A percentile compares a stretch with the other conserved stretches of the same genome.
phyloP scores from a whole-genome alignment of 2,113 vertebrate species.

The Chaetura pelagica region DNA sequence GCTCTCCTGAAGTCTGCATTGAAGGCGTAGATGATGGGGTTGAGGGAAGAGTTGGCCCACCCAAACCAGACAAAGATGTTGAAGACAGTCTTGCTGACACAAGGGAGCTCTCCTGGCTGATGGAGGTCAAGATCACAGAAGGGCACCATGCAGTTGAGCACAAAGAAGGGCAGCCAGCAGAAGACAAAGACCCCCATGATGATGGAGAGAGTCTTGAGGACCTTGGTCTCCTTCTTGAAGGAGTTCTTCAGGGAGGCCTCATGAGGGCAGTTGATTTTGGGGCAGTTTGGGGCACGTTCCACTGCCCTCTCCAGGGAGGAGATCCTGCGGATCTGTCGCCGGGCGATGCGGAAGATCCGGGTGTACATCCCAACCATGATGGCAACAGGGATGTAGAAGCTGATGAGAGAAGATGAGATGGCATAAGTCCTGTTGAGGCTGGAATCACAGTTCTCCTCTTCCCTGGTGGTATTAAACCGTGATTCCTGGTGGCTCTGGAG shows the following conservation, averaged over 20 bases:
- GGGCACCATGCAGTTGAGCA: constrained; percentile 83
- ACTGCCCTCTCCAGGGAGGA: constrained; percentile 76
- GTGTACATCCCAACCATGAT: constrained; percentile 85
- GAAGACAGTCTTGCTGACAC: constrained; percentile 79
- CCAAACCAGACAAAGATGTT: constrained; percentile 83
- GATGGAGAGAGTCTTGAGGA: constrained; percentile 83
- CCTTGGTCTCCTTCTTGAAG: constrained; percentile 85
- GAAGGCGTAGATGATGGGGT: constrained; percentile 83
- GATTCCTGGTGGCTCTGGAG: neutral
- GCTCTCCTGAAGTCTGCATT: constrained; percentile 81
- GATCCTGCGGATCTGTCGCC: constrained; percentile 81
- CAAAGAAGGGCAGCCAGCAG: constrained; percentile 87
- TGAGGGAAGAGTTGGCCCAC: constrained; percentile 85
- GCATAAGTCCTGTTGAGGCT: constrained; percentile 81
- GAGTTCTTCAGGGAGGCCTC: constrained; percentile 73
- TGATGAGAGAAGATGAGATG: constrained; percentile 78
- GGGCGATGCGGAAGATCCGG: constrained; percentile 79
- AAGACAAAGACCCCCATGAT: constrained; percentile 85
- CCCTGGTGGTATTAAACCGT: neutral
- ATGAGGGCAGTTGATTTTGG: neutral
- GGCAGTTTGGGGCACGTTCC: constrained; percentile 24
- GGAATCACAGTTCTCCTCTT: constrained; percentile 72
- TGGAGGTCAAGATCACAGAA: constrained; percentile 64
- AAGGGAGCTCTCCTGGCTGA: neutral
- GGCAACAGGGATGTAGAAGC: constrained; percentile 80